Percentiles rank a stretch among this genome's conserved stretches.
phyloP scores from a whole-genome alignment of 2,113 vertebrate species.

The Ageneiosus marmoratus region DNA sequence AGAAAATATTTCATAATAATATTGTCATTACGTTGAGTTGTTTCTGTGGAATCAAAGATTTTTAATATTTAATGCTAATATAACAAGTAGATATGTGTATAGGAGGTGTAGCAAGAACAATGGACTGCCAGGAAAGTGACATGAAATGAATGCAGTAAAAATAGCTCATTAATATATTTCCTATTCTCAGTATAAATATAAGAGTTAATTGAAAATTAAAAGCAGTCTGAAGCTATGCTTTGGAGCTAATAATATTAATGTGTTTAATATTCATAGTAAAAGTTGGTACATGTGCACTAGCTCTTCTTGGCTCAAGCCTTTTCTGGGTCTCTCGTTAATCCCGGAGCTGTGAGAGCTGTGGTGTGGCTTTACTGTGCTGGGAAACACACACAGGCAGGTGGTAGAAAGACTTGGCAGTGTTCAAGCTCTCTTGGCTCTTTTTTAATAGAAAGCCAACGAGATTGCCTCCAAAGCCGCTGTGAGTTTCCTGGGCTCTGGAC shows the following conservation, averaged over 20 bases:
- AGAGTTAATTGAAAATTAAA: not conserved
- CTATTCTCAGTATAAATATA: not conserved
- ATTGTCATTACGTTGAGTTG: not conserved
- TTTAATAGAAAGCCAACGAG: slow-evolving; percentile 11
- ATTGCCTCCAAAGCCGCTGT: slow-evolving; percentile 29
- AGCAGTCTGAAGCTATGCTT: not conserved
- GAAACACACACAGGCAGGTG: slow-evolving; percentile 45
- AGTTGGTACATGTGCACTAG: not conserved
- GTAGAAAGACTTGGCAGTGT: slow-evolving; percentile 10
- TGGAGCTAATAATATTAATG: not conserved
- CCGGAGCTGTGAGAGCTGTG: slow-evolving; percentile 10
- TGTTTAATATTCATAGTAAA: not conserved
- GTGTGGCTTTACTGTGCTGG: slow-evolving; percentile 27
- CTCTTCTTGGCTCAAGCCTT: not conserved
- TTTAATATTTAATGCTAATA: not conserved
- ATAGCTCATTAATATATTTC: not conserved
- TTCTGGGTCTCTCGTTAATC: slow-evolving; percentile 11
- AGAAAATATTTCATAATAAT: too few relatives aligned
- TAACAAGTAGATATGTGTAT: not conserved
- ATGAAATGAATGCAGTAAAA: not conserved
- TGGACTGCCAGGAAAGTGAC: not conserved
- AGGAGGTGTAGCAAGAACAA: not conserved
- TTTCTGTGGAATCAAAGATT: not conserved
- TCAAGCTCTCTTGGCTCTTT: slow-evolving; percentile 16
- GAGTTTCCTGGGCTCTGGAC: slow-evolving; percentile 23